A percentile compares a stretch with the other conserved stretches of the same genome.
Conservation (phyloP, 2,113 vertebrate genomes). For the Puntigrus tetrazona region DNA sequence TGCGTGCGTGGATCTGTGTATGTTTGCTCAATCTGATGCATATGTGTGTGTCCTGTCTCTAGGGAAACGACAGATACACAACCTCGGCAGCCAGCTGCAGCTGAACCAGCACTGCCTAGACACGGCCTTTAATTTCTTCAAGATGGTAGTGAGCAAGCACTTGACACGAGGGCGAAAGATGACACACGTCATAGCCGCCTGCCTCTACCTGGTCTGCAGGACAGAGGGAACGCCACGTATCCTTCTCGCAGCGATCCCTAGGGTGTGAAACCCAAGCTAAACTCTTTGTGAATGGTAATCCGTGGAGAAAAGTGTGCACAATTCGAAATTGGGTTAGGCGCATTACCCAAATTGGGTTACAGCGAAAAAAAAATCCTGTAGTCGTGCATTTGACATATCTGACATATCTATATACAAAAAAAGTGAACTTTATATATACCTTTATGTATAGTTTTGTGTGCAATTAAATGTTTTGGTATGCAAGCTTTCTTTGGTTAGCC, state of each 20-base stretch:
- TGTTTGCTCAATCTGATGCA: constrained; percentile 37
- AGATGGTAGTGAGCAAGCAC: constrained; percentile 96
- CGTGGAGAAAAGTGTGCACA: background rate
- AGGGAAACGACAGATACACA: constrained; percentile 93
- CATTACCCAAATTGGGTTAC: too few species aligned
- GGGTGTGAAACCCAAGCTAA: background rate
- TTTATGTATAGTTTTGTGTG: background rate
- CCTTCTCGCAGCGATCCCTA: constrained; percentile 69
- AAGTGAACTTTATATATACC: background rate
- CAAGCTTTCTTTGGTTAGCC: background rate
- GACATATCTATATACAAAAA: too few species aligned
- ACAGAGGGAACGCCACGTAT: constrained; percentile 98
- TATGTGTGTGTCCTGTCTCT: constrained; percentile 60
- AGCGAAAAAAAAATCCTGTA: background rate
- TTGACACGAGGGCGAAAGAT: constrained; percentile 91
- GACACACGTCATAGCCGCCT: constrained; percentile 92
- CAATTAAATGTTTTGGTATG: background rate
- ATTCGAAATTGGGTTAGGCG: background rate
- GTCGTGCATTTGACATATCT: background rate
- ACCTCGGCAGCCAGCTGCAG: constrained; percentile 93
- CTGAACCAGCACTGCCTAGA: constrained; percentile 96
- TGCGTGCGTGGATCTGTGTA: background rate
- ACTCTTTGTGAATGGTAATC: background rate
- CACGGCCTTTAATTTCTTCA: constrained; percentile 98
- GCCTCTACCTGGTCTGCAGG: constrained; percentile 95